Base-by-base conservation (phyloP, 2,888 invertebrate species). In the Trimorus sp. region DNA sequence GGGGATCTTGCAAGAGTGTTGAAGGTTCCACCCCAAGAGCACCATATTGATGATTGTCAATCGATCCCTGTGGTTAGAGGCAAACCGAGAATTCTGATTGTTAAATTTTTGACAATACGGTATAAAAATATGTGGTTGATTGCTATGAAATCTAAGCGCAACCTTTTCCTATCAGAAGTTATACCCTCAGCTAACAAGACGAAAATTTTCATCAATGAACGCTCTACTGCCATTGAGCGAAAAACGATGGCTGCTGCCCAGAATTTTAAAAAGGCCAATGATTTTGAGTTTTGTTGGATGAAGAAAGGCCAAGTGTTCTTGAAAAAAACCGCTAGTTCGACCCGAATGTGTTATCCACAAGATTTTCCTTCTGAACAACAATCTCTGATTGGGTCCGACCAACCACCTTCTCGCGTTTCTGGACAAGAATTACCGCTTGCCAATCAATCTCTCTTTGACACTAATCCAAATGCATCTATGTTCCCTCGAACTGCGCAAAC, bases 211-310 rank as follows among this genome's bases (percentile, higher is more conserved):
- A 7, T 58, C 5, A 63, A 63, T 38, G 65, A 65, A 40, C 8
- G 65, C 1, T 65, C 65, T 0, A 65, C 65, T 0, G 15, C 51
- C 0, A 38, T 12, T 16, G 65, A 65, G 15, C 37, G 65, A 12
- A 51, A 9, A 16, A 51, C 51, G 38, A 7, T 65, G 14, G 51
- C 16, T 12, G 36, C 37, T 37, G 63, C 63, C 7, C 49, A 51
- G 38, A 4, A 51, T 0, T 65, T 51, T 38, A 38, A 16, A 8
- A 53, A 51, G 40, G 51, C 38, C 8, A 51, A 65, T 53, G 6
- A 2, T 16, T 40, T 65, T 12, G n/a, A 65, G 16, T 65, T 36
- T 53, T 15, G 7, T 6, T 65, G 53, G 65, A 53, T 65, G 65
- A 65, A 11, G 37, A 7, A 53, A 8, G 53, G 65, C 1, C 51